Base-by-base conservation (phyloP, 1,140 invertebrate genomes). In the Melanaphis sacchari region DNA sequence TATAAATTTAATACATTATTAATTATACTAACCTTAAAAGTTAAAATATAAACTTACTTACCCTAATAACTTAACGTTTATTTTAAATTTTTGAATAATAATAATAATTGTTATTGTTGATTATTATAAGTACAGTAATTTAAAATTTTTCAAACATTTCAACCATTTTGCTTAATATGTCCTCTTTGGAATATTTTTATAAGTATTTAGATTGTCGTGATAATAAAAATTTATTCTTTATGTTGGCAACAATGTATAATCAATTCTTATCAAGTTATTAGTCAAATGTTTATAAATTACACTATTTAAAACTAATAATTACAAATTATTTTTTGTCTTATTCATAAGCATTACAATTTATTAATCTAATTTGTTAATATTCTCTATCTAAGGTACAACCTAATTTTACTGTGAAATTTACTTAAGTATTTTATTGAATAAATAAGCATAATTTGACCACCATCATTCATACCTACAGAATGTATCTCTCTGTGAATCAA, bases 401-500 rank as follows among this genome's bases (percentile, higher is more conserved):
- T 1, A 46, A 22, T 87, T 87, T 15, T 18, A n/a, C 31, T 36
- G 31, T 36, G 21, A 36, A 87, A 87, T 87, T 49, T 46, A 21
- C n/a, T 46, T 85, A 49, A 21, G n/a, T 46, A 21, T 87, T 11
- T 26, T 84, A 49, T 43, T 46, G 5, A 87, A 26, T 46, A 38
- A 49, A 6, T n/a, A 46, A 41, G 18, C 38, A 40, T 38, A 81
- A 38, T 84, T 84, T 41, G 31, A 5, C 15, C 9, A 38, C 24
- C 49, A 38, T 36, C 18, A 59, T 66, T n/a, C 31, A n/a, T 22
- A 90, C 88, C 22, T 40, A 90, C 38, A 90, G 15, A 93, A 93
- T 93, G 91, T 41, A 49, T 84, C 81, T 93, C 24, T 84, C 91
- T 4, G 49, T 93, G 40, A 93, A 93, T 38, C 91, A 93, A 41